These are phyloP conservation scores for Peribatodes rhomboidaria DNA, from an alignment of 2,888 invertebrate species.

Conservation along the genomic window DNA sequence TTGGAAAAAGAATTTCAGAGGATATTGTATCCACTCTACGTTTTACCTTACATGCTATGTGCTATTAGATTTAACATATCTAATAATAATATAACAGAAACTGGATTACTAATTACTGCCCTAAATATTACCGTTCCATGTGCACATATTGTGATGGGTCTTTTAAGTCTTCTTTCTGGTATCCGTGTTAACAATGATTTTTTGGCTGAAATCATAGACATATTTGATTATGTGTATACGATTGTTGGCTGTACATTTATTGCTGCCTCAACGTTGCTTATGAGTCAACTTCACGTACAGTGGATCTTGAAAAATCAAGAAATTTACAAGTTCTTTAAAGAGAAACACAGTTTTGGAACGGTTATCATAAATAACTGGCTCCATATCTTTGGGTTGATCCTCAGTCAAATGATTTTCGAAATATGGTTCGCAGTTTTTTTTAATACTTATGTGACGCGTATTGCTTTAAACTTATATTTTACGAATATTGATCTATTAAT, in stretches of 20 bases:
- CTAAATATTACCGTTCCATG: not conserved
- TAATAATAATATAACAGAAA: conserved; percentile 10
- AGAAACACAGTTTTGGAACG: not conserved
- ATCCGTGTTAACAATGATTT: not conserved
- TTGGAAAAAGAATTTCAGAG: conserved; percentile 20
- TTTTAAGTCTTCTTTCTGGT: not conserved
- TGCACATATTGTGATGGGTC: not conserved
- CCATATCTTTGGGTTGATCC: not conserved
- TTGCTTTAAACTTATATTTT: conserved; percentile 1
- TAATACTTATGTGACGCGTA: not conserved
- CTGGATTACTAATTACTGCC: not conserved
- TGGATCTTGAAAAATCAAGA: conserved; percentile 8
- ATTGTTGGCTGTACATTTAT: not conserved
- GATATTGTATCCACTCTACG: conserved; percentile 15
- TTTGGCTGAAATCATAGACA: not conserved
- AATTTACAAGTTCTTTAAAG: conserved; percentile 19
- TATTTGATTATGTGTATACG: not conserved
- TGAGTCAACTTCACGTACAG: not conserved
- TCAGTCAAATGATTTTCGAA: not conserved
- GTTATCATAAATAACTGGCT: conserved; percentile 7
- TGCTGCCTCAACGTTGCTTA: not conserved
- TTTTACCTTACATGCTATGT: not conserved
- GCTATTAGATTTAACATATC: not conserved
- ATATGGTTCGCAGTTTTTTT: not conserved
- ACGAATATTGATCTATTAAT: conserved; percentile 4